These are phyloP conservation scores for Rhabdomys pumilio DNA, from an alignment of 2,797 vertebrate genomes.

Conservation along the genomic window DNA sequence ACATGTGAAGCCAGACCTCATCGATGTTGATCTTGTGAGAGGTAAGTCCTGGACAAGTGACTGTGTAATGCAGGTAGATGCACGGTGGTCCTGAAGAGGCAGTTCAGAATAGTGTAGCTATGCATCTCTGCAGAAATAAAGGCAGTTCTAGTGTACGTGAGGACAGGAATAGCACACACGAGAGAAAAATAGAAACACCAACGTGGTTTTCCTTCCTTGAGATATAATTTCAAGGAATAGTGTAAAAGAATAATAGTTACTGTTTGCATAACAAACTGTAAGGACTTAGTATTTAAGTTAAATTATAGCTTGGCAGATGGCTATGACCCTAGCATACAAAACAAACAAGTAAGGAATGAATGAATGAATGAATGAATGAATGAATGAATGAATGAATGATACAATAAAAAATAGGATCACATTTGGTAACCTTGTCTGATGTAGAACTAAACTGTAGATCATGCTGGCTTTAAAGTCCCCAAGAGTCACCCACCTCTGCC, in stretches of 20 bases:
- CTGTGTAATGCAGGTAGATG: slow-evolving; percentile 5
- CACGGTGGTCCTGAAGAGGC: slow-evolving; percentile 24
- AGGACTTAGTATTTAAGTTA: slow-evolving; percentile 40
- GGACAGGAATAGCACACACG: neutral
- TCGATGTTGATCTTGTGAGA: slow-evolving; percentile 99
- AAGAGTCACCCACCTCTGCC: neutral
- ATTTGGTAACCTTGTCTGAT: neutral
- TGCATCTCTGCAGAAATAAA: slow-evolving; percentile 37
- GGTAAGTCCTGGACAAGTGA: slow-evolving; percentile 90
- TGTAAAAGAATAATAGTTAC: slow-evolving; percentile 13
- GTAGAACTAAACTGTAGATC: neutral
- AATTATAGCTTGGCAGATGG: neutral
- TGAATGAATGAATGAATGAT: neutral
- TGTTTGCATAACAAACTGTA: slow-evolving; percentile 48
- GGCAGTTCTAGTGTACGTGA: neutral
- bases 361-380: neutral
- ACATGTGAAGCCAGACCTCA: slow-evolving; percentile 98
- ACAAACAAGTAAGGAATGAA: neutral
- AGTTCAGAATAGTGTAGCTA: slow-evolving; percentile 22
- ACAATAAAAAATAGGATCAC: neutral
- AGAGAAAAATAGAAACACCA: neutral
- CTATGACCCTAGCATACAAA: neutral
- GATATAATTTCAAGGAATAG: slow-evolving; percentile 43
- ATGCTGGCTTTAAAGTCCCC: neutral
- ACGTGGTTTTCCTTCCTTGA: slow-evolving; percentile 12